Conservation (phyloP, 2,888 invertebrate species). For the Thymelicus lineola region DNA sequence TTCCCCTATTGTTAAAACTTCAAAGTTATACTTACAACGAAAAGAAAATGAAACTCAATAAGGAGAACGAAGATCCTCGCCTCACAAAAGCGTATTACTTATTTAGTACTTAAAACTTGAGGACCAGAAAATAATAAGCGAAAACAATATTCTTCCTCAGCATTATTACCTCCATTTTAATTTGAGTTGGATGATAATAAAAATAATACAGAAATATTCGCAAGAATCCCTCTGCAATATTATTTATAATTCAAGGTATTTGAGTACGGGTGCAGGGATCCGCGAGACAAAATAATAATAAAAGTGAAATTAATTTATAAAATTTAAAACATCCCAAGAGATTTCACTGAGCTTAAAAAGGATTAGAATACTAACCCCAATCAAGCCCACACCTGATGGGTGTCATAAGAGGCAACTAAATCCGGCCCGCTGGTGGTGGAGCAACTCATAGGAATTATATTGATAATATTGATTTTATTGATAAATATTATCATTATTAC, state of each 20-base stretch:
- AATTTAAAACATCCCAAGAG: too few species aligned
- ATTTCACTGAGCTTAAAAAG: too few species aligned
- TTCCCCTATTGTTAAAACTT: conserved; percentile 13
- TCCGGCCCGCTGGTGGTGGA: too few species aligned
- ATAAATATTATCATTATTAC: too few species aligned
- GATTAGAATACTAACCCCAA: too few species aligned
- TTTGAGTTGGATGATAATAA: conserved; percentile 51
- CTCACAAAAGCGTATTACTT: conserved; percentile 35
- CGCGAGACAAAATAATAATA: neutral
- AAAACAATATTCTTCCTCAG: conserved; percentile 38
- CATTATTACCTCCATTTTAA: conserved; percentile 49
- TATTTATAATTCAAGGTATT: conserved; percentile 57
- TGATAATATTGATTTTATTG: too few species aligned
- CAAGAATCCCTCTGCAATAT: conserved; percentile 51
- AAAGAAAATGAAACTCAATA: conserved; percentile 20
- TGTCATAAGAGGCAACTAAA: too few species aligned
- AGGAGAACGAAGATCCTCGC: conserved; percentile 3
- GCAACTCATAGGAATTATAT: too few species aligned
- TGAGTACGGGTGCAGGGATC: conserved; percentile 40
- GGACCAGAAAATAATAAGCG: conserved; percentile 36
- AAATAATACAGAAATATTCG: conserved; percentile 51
- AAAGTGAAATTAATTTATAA: neutral
- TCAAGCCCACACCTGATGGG: too few species aligned
- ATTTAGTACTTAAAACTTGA: conserved; percentile 36
- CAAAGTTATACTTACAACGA: neutral